These are phyloP conservation scores for Chloroceryle inda DNA, from an alignment of 2,797 vertebrate genomes.

Conservation along the genomic window DNA sequence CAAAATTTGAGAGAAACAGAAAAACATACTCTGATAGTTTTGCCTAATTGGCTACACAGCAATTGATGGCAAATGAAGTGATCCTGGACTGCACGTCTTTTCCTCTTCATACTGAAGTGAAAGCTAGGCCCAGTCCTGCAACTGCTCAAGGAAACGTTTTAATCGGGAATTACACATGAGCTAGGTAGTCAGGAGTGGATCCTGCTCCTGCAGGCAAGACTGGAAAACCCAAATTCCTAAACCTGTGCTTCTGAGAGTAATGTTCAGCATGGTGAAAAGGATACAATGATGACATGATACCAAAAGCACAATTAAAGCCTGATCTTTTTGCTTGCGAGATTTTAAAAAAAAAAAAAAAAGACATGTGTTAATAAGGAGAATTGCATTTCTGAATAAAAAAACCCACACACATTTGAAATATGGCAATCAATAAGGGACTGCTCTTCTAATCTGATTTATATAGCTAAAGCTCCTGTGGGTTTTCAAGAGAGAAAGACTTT, in stretches of 20 bases:
- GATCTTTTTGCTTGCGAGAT: neutral
- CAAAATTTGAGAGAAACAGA: conserved; percentile 22
- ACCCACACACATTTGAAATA: neutral
- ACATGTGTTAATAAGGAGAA: conserved; percentile 20
- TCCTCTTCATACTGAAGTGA: neutral
- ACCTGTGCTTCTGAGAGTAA: conserved; percentile 18
- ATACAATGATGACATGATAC: neutral
- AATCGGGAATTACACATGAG: neutral
- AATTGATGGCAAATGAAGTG: neutral
- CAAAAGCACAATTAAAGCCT: conserved; percentile 20
- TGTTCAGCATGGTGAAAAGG: conserved; percentile 4
- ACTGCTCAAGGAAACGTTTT: neutral
- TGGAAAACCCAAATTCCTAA: neutral
- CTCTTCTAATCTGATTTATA: neutral
- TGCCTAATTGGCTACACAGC: conserved; percentile 21
- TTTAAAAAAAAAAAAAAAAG: conserved; percentile 15
- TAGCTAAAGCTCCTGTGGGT: neutral
- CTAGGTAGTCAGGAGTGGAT: neutral
- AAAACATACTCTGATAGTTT: conserved; percentile 6
- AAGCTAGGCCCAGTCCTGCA: neutral
- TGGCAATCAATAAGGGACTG: neutral
- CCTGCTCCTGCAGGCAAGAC: neutral
- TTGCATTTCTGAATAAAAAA: neutral
- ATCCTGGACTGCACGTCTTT: neutral
- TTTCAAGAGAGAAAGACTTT: neutral